phyloP scores from a whole-genome alignment of 2,888 invertebrate genomes.

The Drosophila pullipes region DNA sequence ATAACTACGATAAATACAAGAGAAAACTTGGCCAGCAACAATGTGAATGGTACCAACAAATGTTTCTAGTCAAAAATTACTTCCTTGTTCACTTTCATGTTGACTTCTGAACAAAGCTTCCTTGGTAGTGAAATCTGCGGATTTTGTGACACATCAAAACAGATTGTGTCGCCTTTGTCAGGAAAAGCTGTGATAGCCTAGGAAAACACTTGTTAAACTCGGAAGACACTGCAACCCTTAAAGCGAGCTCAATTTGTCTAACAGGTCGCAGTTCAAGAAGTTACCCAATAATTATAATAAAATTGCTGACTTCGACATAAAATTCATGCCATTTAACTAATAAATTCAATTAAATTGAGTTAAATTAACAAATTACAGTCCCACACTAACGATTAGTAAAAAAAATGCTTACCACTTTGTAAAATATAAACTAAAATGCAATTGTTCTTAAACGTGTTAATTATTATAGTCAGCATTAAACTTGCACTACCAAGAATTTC shows the following conservation, averaged over 20 bases:
- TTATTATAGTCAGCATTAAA: not conserved
- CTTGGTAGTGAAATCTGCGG: not conserved
- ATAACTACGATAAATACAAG: slow-evolving; percentile 23
- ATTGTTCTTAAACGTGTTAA: not conserved
- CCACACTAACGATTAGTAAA: not conserved
- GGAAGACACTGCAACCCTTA: not conserved
- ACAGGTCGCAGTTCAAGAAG: not conserved
- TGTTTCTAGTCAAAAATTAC: slow-evolving; percentile 17
- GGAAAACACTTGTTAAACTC: not conserved
- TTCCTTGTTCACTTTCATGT: slow-evolving; percentile 24
- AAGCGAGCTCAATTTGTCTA: not conserved
- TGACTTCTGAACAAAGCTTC: slow-evolving; percentile 11
- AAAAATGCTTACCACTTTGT: not conserved
- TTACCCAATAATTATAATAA: not conserved
- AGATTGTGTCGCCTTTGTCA: not conserved
- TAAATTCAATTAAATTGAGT: not conserved
- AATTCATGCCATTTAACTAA: not conserved
- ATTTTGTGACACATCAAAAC: not conserved
- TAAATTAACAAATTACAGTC: not conserved
- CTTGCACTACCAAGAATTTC: not conserved
- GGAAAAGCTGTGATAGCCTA: not conserved
- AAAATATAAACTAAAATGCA: not conserved
- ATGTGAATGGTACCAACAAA: slow-evolving; percentile 35
- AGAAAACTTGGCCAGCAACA: slow-evolving; percentile 45
- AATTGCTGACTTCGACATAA: not conserved